phyloP scores from a whole-genome alignment of 2,113 vertebrate species.

The Gobio gobio region DNA sequence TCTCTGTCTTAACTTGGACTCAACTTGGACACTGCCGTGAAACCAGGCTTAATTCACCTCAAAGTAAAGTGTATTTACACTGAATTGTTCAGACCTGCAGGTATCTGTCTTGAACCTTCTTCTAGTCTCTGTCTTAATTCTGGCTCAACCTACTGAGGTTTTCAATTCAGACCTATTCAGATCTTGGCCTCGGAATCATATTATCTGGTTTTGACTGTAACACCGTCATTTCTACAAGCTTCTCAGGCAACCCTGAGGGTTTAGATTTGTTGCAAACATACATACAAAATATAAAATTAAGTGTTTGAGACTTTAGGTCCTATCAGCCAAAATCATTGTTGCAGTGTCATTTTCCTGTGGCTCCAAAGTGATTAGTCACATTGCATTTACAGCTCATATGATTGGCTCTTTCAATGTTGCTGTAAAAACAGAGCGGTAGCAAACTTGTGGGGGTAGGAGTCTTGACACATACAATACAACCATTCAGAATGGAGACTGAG shows the following conservation, averaged over 20 bases:
- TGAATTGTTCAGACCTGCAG: background rate
- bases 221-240: background rate
- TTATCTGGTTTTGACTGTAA: background rate
- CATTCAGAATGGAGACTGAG: background rate
- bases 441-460: conserved; percentile 18
- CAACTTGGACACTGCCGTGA: background rate
- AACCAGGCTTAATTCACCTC: background rate
- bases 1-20: background rate
- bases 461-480: background rate
- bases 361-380: background rate
- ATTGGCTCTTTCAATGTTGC: background rate
- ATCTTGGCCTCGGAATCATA: background rate
- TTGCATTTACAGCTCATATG: background rate
- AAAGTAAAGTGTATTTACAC: too few relatives aligned
- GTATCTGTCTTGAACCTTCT: background rate
- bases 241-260: background rate
- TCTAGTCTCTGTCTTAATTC: background rate
- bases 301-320: background rate
- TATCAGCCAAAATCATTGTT: background rate
- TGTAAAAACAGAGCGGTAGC: background rate
- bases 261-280: background rate
- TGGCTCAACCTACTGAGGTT: background rate
- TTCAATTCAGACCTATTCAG: background rate
- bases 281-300: background rate
- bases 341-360: background rate